phyloP scores from a whole-genome alignment of 2,113 vertebrate genomes.

The Oxyura jamaicensis region DNA sequence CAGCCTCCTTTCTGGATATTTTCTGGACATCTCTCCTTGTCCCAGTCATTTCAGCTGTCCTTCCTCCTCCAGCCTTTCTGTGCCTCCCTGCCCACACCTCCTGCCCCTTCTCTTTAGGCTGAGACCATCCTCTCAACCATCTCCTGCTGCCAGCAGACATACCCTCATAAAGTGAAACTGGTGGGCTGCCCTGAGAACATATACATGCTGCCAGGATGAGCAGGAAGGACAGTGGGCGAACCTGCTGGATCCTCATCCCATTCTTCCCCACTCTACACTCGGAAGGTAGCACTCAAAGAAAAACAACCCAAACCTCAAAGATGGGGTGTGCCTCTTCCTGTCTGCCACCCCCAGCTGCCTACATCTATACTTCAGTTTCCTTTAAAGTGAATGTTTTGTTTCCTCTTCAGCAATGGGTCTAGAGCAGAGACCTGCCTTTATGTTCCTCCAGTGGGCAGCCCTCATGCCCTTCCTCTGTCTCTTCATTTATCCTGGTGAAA shows the following conservation, averaged over 20 bases:
- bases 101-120: not conserved
- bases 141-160: not conserved
- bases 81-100: not conserved
- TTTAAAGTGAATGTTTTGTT: not conserved
- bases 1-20: not conserved
- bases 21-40: no score
- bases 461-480: not conserved
- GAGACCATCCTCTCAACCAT: no score
- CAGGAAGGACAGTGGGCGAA: not conserved
- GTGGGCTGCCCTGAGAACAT: not conserved
- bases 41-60: not conserved
- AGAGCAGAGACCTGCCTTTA: not conserved
- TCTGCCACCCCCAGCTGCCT: not conserved
- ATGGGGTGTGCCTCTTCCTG: not conserved
- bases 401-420: not conserved
- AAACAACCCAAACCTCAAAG: not conserved
- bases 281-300: not conserved
- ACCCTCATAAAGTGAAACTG: not conserved
- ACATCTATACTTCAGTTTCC: not conserved
- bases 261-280: not conserved
- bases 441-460: not conserved
- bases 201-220: not conserved
- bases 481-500: not conserved
- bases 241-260: not conserved
- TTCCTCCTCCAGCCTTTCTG: not conserved